A percentile compares a stretch with the other conserved stretches of the same genome.
Conservation (phyloP, 2,888 invertebrate genomes). For the Conomelus anceps region DNA sequence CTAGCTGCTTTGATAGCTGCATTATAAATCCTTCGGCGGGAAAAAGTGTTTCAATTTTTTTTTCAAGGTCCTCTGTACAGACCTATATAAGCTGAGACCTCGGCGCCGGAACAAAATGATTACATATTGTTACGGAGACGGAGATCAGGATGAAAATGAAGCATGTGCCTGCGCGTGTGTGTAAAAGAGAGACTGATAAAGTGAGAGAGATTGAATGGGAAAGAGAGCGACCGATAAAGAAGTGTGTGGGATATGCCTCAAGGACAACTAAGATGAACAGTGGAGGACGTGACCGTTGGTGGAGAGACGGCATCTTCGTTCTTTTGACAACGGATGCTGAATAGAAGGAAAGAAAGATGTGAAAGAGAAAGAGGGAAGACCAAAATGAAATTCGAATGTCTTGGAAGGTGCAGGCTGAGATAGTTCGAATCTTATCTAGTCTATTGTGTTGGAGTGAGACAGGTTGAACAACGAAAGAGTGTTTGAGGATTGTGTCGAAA, state of each 20-base stretch:
- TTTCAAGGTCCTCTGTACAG: background rate
- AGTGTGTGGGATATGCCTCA: slow-evolving; percentile 4
- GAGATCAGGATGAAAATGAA: background rate
- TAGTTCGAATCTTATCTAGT: background rate
- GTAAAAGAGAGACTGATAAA: background rate
- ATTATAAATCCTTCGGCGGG: background rate
- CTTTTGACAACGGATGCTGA: background rate
- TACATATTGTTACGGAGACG: background rate
- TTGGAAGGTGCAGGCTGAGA: background rate
- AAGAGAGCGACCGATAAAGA: slow-evolving; percentile 4
- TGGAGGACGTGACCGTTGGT: background rate
- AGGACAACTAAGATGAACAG: background rate
- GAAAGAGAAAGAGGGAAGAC: background rate
- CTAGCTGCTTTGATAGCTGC: background rate
- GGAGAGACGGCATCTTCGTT: background rate
- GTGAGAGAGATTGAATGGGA: background rate
- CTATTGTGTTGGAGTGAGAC: background rate
- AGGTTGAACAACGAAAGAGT: no score
- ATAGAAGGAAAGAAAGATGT: background rate
- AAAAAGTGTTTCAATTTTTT: background rate
- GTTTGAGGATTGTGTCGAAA: background rate
- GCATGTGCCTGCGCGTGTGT: no score
- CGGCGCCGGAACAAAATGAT: background rate
- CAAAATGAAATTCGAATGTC: background rate
- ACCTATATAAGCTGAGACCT: background rate